These are phyloP conservation scores for Centropyge bicolor DNA, from an alignment of 2,797 vertebrate genomes.

Conservation along the genomic window DNA sequence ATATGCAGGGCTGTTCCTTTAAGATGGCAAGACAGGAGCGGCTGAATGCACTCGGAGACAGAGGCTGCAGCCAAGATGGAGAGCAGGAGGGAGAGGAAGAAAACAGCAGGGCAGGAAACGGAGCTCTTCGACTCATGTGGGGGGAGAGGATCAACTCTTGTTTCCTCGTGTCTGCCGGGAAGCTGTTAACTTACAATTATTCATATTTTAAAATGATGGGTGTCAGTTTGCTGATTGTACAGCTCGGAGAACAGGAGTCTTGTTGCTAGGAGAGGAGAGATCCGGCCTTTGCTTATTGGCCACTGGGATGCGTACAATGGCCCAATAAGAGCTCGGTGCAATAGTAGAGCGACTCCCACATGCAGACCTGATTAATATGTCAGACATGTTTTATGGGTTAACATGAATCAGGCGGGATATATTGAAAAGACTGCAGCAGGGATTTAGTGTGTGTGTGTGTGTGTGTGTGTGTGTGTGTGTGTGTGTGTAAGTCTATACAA, in stretches of 20 bases:
- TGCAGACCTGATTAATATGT: slow-evolving; percentile 89
- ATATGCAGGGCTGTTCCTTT: slow-evolving; percentile 85
- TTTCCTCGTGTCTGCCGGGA: slow-evolving; percentile 76
- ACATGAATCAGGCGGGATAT: slow-evolving; percentile 81
- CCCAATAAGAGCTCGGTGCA: slow-evolving; percentile 86
- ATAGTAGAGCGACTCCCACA: slow-evolving; percentile 79
- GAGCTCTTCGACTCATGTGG: slow-evolving; percentile 47
- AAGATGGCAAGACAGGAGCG: slow-evolving; percentile 85
- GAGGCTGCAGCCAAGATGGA: slow-evolving; percentile 77
- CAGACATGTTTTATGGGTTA: slow-evolving; percentile 88
- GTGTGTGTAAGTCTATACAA: slow-evolving; percentile 43
- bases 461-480: slow-evolving; percentile 29
- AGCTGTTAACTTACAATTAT: slow-evolving; percentile 85
- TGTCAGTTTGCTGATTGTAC: slow-evolving; percentile 89
- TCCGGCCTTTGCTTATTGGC: slow-evolving; percentile 87
- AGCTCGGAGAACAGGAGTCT: slow-evolving; percentile 83
- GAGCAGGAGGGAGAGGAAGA: slow-evolving; percentile 64
- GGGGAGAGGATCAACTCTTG: slow-evolving; percentile 69
- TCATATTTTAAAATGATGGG: slow-evolving; percentile 92
- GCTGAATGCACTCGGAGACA: slow-evolving; percentile 77
- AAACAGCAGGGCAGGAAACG: slow-evolving; percentile 41
- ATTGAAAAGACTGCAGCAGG: slow-evolving; percentile 77
- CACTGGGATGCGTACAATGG: slow-evolving; percentile 72
- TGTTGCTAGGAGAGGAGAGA: slow-evolving; percentile 97
- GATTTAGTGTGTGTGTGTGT: slow-evolving; percentile 50